Base-by-base conservation (phyloP, 2,113 vertebrate genomes). In the Vulpes vulpes region DNA sequence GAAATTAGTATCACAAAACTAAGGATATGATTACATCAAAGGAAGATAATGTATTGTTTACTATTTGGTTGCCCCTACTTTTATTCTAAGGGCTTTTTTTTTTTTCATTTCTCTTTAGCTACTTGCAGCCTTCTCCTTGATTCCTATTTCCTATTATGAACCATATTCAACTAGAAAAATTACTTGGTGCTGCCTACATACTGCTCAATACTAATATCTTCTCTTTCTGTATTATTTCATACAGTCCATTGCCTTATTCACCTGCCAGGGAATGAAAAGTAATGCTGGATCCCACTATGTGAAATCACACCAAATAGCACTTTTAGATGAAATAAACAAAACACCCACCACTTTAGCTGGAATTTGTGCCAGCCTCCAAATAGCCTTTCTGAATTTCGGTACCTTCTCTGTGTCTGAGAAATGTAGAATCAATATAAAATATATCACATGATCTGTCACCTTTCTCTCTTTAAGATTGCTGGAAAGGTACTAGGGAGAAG, bases 261-360 rank as follows among this genome's bases (percentile, higher is more conserved):
- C 27, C 23, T 85, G 10, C 71, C 71, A 81, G 74, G 9, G 38
- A 82, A 94, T 17, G 12, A 95, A 87, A 96, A 88, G 49, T 59
- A 82, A 78, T 65, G 23, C 4, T 90, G 60, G 38, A 91, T 62
- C 43, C 43, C 59, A 86, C 60, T 43, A 91, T 57, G 76, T 67
- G 89, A 96, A 94, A 93, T 97, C 94, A 96, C 59, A 95, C 27
- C 65, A 89, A 97, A 96, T 67, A 86, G 38, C 32, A 60, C 84
- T 93, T 95, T 82, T 81, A 95, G 71, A 88, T 67, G 64, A 88
- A 95, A 94, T 97, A 97, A 92, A 88, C 94, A 92, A 96, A 94
- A 94, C 49, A 69, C 51, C 82, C 20, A 95, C 20, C 74, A 94
- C 67, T 86, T 93, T 53, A 97, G 22, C 32, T 57, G 55, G 60